These are phyloP conservation scores for Amorpha juglandis DNA, from an alignment of 2,888 invertebrate genomes.

Conservation along the genomic window DNA sequence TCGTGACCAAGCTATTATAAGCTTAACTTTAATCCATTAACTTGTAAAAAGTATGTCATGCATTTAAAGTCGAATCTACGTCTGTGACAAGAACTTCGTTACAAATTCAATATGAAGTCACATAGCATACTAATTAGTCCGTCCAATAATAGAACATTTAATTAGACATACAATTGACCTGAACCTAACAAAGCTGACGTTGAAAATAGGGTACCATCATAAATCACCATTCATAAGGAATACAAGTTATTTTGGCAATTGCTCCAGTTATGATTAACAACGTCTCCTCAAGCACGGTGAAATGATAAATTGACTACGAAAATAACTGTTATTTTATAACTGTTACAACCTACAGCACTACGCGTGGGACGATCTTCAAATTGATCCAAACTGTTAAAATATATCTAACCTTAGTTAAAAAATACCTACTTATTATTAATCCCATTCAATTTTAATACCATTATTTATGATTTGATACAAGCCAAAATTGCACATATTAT, in stretches of 20 bases:
- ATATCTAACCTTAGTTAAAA: background rate
- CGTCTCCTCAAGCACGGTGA: constrained; percentile 56
- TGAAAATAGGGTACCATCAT: constrained; percentile 67
- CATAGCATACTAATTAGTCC: constrained; percentile 13
- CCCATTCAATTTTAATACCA: too few relatives aligned
- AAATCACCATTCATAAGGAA: constrained; percentile 68
- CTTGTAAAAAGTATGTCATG: too few relatives aligned
- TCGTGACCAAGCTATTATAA: too few relatives aligned
- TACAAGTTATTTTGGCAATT: constrained; percentile 80
- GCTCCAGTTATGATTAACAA: constrained; percentile 59
- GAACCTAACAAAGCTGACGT: constrained; percentile 51
- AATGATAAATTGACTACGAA: constrained; percentile 74
- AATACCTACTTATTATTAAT: too few relatives aligned
- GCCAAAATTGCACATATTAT: too few relatives aligned
- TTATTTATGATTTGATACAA: too few relatives aligned
- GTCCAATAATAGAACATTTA: constrained; percentile 35
- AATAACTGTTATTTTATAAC: constrained; percentile 71
- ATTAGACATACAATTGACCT: constrained; percentile 47
- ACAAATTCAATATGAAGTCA: too few relatives aligned
- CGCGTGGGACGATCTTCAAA: background rate
- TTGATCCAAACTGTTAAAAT: background rate
- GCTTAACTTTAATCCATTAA: too few relatives aligned
- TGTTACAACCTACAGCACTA: constrained; percentile 43
- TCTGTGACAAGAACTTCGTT: too few relatives aligned
- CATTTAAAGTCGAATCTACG: too few relatives aligned